Percentiles rank a stretch among this genome's conserved stretches.
phyloP scores from a whole-genome alignment of 2,797 vertebrate species.

The Ceryle rudis region DNA sequence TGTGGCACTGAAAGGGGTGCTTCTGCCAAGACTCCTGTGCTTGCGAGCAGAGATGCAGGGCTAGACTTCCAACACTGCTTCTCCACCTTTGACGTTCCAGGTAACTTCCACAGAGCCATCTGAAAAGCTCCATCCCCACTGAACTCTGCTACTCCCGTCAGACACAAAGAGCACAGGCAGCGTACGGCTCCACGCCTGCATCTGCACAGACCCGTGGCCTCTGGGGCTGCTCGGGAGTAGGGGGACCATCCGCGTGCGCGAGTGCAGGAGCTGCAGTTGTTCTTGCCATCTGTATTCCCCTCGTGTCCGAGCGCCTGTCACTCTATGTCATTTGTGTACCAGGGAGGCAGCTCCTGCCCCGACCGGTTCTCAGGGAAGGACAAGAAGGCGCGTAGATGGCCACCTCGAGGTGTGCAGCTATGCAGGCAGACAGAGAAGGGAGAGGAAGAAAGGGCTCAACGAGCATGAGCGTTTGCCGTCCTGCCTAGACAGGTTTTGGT shows the following conservation, averaged over 20 bases:
- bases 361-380: not conserved
- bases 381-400: not conserved
- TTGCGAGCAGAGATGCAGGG: not conserved
- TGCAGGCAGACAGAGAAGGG: not conserved
- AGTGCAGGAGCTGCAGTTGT: too few species aligned
- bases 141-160: too few species aligned
- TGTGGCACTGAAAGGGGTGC: not conserved
- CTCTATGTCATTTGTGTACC: rapidly evolving
- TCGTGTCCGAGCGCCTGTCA: not conserved
- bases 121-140: not conserved
- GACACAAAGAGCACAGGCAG: rapidly evolving
- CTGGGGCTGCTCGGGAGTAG: not conserved
- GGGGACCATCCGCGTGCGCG: rapidly evolving
- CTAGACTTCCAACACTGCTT: not conserved
- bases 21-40: not conserved
- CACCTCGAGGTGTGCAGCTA: not conserved
- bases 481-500: not conserved
- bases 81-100: not conserved
- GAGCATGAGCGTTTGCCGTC: rapidly evolving
- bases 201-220: not conserved
- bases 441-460: not conserved
- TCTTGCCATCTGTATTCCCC: too few species aligned
- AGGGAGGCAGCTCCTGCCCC: not conserved
- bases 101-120: too few species aligned
- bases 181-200: not conserved